Base-by-base conservation (phyloP, 2,113 vertebrate species). In the Pollimyrus isidori region DNA sequence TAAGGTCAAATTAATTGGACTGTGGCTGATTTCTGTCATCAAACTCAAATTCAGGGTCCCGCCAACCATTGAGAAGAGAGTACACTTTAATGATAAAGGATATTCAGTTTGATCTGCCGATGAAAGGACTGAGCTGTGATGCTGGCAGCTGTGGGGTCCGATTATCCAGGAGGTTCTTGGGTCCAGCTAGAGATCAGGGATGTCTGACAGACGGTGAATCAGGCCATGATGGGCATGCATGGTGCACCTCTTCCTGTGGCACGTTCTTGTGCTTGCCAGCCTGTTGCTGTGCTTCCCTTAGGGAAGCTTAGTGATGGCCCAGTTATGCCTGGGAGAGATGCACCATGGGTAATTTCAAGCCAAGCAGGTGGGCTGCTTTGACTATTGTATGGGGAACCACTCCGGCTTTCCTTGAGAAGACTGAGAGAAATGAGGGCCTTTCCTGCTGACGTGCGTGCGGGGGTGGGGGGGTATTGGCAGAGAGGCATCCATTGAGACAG, bases 311-410 rank as follows among this genome's bases (percentile, higher is more conserved):
- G 88, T 86, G 90, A 93, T 90, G 69, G 90, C 92, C 89, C 92
- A 87, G 35, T 30, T 88, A 92, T 89, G 92, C 90, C 52, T 52
- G 82, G 91, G 89, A 35, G 80, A 26, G 76, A 23, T 95, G 93
- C 93, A 93, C 92, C 90, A 93, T 96, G 92, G 94, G 94, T 96
- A 95, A 96, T 96, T 96, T 86, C 89, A 95, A 92, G 88, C 91
- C 92, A 91, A 90, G 76, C 93, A 93, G 93, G 93, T 94, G 90
- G 91, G 92, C 93, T 93, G 88, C 94, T 94, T 95, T 96, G 95
- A 96, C 92, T 94, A 95, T 91, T 45, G 4, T 90, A 52, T 35
- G 88, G 4, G 48, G 91, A 91, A 42, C n/a, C 49, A 42, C 88
- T 76, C 56, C 26, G 26, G 82, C 26, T 13, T 95, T 94, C 95